Evolutionary conservation across 1,140 invertebrate species (phyloP).

Genomic region (Nautilus pompilius): DNA sequence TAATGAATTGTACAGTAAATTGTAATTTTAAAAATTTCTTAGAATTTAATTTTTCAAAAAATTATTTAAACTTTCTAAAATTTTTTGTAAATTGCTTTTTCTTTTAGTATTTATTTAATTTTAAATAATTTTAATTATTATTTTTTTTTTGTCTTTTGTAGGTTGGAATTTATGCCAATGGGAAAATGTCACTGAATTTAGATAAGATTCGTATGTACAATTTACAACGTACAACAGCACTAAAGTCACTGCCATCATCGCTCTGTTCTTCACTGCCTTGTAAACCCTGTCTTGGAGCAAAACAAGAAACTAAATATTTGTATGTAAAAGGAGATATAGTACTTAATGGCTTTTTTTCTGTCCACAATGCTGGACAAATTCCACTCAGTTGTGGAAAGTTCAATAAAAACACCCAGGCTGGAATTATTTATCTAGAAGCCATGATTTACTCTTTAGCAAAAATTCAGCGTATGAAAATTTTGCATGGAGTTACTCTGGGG

Average conservation of each 20-base stretch:
- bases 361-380: constrained; percentile 25
- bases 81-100: too few species aligned
- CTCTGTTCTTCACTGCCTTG: constrained; percentile 26
- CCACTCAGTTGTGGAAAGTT: constrained; percentile 32
- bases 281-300: constrained; percentile 25
- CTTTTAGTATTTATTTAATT: too few species aligned
- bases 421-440: constrained; percentile 65
- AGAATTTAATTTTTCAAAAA: too few species aligned
- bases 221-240: constrained; percentile 14
- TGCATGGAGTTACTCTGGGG: constrained; percentile 66
- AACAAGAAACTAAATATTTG: constrained; percentile 27
- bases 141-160: constrained; percentile 17
- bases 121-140: too few species aligned
- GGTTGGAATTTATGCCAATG: constrained; percentile 8
- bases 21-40: too few species aligned
- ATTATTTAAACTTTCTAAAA: too few species aligned
- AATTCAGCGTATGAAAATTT: constrained; percentile 38
- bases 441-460: constrained; percentile 80
- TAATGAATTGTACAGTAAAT: too few species aligned
- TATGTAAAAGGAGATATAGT: constrained; percentile 38
- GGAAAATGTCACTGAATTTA: constrained; percentile 22
- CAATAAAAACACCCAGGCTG: constrained; percentile 7
- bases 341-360: constrained; percentile 40
- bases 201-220: constrained; percentile 35
- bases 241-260: constrained; percentile 25